These are phyloP conservation scores for Noturus placidus DNA, from an alignment of 2,113 vertebrate genomes.

Conservation along the genomic window DNA sequence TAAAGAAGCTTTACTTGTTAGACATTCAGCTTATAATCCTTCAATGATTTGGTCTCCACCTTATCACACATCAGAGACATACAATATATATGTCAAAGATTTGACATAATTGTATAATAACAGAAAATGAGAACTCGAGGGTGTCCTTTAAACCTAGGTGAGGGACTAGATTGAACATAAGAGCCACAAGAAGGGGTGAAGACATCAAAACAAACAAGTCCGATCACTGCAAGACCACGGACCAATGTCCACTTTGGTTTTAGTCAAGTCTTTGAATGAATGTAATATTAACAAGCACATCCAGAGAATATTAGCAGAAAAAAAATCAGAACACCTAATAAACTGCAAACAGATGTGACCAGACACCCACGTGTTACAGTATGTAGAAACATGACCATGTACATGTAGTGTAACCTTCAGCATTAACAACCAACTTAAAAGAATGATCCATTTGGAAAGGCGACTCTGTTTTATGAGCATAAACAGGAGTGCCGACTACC, in stretches of 20 bases:
- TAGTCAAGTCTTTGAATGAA: constrained; percentile 50
- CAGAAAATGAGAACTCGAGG: constrained; percentile 15
- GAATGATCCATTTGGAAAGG: background rate
- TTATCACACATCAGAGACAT: constrained; percentile 32
- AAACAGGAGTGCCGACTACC: background rate
- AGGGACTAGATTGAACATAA: constrained; percentile 29
- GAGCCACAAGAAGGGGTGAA: constrained; percentile 36
- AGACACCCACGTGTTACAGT: constrained; percentile 36
- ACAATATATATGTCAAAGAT: constrained; percentile 30
- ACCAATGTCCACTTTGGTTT: constrained; percentile 51
- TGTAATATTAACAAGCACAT: constrained; percentile 32
- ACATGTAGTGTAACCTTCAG: constrained; percentile 40
- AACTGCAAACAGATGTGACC: constrained; percentile 33
- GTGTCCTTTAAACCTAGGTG: background rate
- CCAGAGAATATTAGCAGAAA: constrained; percentile 11
- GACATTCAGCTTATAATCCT: constrained; percentile 50
- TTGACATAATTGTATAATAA: constrained; percentile 33
- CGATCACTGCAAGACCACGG: constrained; percentile 44
- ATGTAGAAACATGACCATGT: constrained; percentile 12
- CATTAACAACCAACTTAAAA: constrained; percentile 17
- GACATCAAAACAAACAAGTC: constrained; percentile 38
- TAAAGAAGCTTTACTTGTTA: constrained; percentile 50
- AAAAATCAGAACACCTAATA: constrained; percentile 22
- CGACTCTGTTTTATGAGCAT: background rate
- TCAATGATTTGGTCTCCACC: constrained; percentile 55